Percentiles rank a stretch among this genome's conserved stretches.
Conservation (phyloP, 2,113 vertebrate genomes). For the Halichoerus grypus region DNA sequence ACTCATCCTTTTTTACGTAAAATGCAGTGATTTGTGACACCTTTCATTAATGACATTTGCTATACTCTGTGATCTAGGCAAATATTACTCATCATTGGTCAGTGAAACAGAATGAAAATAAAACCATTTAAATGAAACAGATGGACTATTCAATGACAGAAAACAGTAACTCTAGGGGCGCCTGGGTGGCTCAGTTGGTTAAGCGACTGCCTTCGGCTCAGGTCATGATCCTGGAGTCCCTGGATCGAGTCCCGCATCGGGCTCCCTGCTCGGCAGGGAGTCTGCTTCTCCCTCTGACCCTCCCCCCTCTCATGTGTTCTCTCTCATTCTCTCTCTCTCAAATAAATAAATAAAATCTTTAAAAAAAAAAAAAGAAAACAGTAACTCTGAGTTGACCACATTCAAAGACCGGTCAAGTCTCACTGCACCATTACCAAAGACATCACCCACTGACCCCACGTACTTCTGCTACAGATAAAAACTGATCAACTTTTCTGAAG, state of each 20-base stretch:
- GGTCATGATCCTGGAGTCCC: too few relatives aligned
- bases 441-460: conserved; percentile 15
- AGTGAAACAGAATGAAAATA: conserved; percentile 52
- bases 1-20: background rate
- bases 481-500: conserved; percentile 63
- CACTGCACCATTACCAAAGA: conserved; percentile 45
- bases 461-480: conserved; percentile 47
- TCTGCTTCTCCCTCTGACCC: too few relatives aligned
- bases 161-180: conserved; percentile 64
- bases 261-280: too few relatives aligned
- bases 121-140: conserved; percentile 69
- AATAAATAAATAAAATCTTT: too few relatives aligned
- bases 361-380: too few relatives aligned
- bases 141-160: conserved; percentile 13
- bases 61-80: conserved; percentile 30
- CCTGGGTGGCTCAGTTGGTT: too few relatives aligned
- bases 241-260: too few relatives aligned
- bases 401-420: background rate
- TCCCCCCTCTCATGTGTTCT: too few relatives aligned
- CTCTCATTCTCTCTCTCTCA: too few relatives aligned
- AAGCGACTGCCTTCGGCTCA: too few relatives aligned
- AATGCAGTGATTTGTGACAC: background rate
- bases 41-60: background rate
- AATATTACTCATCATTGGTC: conserved; percentile 31
- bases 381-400: background rate